Conservation (phyloP, 2,888 invertebrate species). For the Baccha elongata region DNA sequence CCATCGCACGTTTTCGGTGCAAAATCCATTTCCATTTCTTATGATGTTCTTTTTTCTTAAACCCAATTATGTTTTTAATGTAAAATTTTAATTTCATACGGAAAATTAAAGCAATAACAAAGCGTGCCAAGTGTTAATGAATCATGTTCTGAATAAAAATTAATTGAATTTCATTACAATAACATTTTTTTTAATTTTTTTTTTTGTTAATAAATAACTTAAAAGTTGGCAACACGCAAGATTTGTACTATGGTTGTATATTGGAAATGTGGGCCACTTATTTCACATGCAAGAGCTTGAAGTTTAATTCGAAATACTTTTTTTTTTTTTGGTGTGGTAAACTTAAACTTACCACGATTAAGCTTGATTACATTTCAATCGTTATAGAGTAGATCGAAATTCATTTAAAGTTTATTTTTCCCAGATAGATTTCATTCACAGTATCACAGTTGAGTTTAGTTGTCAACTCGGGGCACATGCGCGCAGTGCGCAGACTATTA, state of each 20-base stretch:
- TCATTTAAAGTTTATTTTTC: constrained; percentile 16
- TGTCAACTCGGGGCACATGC: constrained; percentile 8
- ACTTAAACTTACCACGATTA: constrained; percentile 15
- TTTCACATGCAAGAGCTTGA: constrained; percentile 27
- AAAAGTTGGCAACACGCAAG: constrained; percentile 55
- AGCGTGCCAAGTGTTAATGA: constrained; percentile 66
- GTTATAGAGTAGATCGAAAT: background rate
- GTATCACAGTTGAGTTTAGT: background rate
- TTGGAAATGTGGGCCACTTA: constrained; percentile 30
- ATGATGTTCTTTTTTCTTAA: background rate
- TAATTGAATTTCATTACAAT: constrained; percentile 36
- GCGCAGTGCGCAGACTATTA: background rate
- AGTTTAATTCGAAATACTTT: constrained; percentile 30
- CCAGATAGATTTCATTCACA: background rate
- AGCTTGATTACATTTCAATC: background rate
- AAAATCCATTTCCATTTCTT: background rate
- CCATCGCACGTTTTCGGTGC: no score
- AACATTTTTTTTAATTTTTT: constrained; percentile 18
- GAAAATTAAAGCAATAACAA: constrained; percentile 22
- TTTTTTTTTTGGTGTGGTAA: constrained; percentile 31
- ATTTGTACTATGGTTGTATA: no score
- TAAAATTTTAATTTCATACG: background rate
- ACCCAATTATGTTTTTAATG: background rate
- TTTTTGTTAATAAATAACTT: constrained; percentile 56
- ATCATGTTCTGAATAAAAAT: constrained; percentile 48